Evolutionary conservation across 2,797 vertebrate species (phyloP).

Genomic region (Hapalemur alaotrensis): DNA sequence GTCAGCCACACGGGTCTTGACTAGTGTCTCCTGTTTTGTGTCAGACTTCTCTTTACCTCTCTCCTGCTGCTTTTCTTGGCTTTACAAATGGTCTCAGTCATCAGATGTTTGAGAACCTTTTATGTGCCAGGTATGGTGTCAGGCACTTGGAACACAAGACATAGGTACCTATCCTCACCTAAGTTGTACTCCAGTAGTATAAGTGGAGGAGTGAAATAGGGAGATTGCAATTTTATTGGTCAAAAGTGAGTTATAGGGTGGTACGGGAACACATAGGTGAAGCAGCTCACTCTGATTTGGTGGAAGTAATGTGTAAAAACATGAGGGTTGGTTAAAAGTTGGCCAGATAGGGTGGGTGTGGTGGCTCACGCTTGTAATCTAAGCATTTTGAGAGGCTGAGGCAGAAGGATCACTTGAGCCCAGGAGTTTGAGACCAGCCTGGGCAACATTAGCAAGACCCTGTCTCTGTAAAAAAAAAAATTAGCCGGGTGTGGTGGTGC

Average conservation of each 20-base stretch:
- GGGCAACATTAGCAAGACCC: not conserved
- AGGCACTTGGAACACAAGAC: not conserved
- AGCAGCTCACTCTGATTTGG: not conserved
- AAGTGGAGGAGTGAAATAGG: not conserved
- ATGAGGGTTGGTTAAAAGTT: not conserved
- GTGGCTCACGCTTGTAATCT: not conserved
- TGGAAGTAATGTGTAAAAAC: not conserved
- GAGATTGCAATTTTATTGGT: not conserved
- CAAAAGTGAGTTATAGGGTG: not conserved
- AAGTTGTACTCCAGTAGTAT: not conserved
- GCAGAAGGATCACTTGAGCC: not conserved
- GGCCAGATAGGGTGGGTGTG: not conserved
- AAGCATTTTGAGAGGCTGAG: not conserved
- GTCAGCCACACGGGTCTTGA: not conserved
- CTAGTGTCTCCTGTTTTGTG: not conserved
- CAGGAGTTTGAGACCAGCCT: not conserved
- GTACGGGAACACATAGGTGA: not conserved
- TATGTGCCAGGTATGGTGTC: not conserved
- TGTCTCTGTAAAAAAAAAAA: not conserved
- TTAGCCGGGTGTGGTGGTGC: not conserved
- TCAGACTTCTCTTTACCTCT: not conserved
- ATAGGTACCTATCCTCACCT: not conserved
- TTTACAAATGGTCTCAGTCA: not conserved
- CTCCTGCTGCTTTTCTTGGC: not conserved
- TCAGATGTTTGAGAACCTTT: not conserved